These are phyloP conservation scores for Balearica regulorum DNA, from an alignment of 2,797 vertebrate species.

Conservation along the genomic window DNA sequence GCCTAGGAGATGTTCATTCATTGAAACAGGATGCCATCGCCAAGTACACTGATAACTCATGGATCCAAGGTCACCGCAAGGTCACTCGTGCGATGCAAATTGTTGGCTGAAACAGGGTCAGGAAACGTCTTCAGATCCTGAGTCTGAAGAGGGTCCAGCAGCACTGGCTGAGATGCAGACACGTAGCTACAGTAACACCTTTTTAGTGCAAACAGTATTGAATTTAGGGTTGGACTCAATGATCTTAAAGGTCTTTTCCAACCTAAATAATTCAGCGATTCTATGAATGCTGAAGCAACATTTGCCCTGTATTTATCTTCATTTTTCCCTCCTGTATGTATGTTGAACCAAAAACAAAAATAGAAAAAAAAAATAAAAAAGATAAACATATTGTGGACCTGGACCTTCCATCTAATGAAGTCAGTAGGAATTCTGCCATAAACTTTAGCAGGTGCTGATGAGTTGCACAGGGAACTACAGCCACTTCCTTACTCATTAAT, in stretches of 20 bases:
- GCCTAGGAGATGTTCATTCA: not conserved
- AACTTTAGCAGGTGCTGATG: not conserved
- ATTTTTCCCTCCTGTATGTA: not conserved
- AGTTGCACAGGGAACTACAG: not conserved
- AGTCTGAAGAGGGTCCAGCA: not conserved
- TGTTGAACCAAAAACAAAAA: not conserved
- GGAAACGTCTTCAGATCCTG: not conserved
- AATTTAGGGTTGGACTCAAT: not conserved
- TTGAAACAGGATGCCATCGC: not conserved
- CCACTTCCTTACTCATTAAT: not conserved
- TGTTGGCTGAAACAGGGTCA: not conserved
- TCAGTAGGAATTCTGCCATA: not conserved
- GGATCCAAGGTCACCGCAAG: not conserved
- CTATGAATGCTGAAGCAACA: not conserved
- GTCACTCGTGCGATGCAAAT: not conserved
- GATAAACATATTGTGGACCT: not conserved
- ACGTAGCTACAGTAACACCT: accelerated
- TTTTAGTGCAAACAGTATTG: not conserved
- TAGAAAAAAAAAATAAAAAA: too few species aligned
- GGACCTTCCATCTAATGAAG: not conserved
- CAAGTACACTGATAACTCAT: accelerated
- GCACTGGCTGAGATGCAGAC: not conserved
- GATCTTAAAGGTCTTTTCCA: not conserved
- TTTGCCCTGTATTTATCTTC: not conserved
- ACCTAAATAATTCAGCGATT: not conserved